Conservation (phyloP, 2,888 invertebrate genomes). For the Drosophila emarginata region DNA sequence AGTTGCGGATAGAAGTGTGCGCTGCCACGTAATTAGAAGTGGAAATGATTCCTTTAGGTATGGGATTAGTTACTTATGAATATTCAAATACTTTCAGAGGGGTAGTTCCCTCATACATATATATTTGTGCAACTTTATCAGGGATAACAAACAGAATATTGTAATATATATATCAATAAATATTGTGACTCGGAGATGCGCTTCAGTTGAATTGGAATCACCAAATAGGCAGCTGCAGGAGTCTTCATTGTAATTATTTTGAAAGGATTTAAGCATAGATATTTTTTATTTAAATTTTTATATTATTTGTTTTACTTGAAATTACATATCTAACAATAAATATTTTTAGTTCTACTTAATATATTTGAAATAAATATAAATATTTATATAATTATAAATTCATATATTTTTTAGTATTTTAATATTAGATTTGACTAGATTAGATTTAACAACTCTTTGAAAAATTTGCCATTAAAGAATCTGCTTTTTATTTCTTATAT, state of each 20-base stretch:
- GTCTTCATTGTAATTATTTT: background rate
- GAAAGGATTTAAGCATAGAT: background rate
- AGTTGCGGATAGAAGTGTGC: slow-evolving; percentile 63
- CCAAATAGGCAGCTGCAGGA: slow-evolving; percentile 10
- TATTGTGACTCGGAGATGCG: slow-evolving; percentile 35
- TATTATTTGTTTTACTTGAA: background rate
- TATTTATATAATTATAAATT: too few species aligned
- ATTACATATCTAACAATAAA: background rate
- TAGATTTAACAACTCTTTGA: too few species aligned
- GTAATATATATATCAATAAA: slow-evolving; percentile 38
- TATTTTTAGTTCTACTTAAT: too few species aligned
- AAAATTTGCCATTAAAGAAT: too few species aligned
- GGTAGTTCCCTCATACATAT: slow-evolving; percentile 6
- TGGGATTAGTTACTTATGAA: slow-evolving; percentile 44
- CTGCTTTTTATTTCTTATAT: too few species aligned
- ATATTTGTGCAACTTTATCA: slow-evolving; percentile 9
- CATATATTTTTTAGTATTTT: too few species aligned
- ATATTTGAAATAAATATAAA: too few species aligned
- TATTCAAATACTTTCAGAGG: slow-evolving; percentile 35
- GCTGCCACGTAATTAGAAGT: slow-evolving; percentile 62
- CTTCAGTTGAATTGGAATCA: slow-evolving; percentile 28
- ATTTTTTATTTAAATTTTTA: background rate
- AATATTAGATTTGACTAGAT: too few species aligned
- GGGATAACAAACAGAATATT: slow-evolving; percentile 39
- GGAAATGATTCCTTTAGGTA: slow-evolving; percentile 34